Base-by-base conservation (phyloP, 1,140 invertebrate species). In the Calephelis nemesis region DNA sequence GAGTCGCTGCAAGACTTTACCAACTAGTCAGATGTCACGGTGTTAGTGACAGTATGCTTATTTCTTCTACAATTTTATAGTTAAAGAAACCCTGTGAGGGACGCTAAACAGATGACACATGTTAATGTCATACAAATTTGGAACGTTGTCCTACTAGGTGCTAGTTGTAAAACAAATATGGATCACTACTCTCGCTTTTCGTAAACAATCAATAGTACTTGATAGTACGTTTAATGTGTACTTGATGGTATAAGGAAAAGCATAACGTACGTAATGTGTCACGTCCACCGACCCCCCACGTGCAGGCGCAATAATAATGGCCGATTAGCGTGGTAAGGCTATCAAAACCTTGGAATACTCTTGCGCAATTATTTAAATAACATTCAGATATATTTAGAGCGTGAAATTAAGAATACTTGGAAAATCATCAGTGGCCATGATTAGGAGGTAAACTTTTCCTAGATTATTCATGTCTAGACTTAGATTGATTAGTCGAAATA, bases 171-270 rank as follows among this genome's bases (percentile, higher is more conserved):
- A 6, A 39, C 54, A 5, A 58, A 58, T 12, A 58, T 39, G 54
- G 54, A 58, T 58, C 54, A 30, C 13, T 58, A 58, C 54, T 58
- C 54, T 58, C 54, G 19, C 54, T 63, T 63, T 47, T 63, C 62
- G 47, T 45, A 19, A 47, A 63, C 3, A 9, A 19, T 4, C n/a
- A n/a, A 47, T 47, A 47, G 40, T 47, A 11, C 42, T 47, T 63
- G 65, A 54, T 66, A 66, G 65, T 66, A 66, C 49, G 65, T 45
- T 42, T 66, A 42, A 54, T 66, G 65, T 63, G 50, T 66, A 66
- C 50, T 40, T 10, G 39, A 11, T 15, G 15, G 47, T 65, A 65
- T 65, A 49, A 65, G 63, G 50, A 66, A 54, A 54, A 54, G 19
- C 30, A 58, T 66, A 66, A 66, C 40, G 30, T 30, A 65, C 65